Percentiles rank a stretch among this genome's conserved stretches.
phyloP scores from a whole-genome alignment of 2,888 invertebrate species.

The Chymomyza fuscimana region DNA sequence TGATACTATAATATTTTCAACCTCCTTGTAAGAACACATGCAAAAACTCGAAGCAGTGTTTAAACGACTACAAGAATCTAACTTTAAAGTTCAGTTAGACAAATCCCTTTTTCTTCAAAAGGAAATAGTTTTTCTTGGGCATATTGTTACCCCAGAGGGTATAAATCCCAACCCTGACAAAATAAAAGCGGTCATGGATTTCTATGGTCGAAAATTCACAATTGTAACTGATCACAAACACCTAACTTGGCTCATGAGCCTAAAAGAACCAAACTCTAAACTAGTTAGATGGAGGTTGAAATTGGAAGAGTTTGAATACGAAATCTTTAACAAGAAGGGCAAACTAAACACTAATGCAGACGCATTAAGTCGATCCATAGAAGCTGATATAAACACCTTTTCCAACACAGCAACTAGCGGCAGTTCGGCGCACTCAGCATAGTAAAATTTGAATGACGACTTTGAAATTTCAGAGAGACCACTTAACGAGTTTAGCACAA shows the following conservation, averaged over 20 bases:
- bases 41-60: too few relatives aligned
- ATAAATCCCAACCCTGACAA: constrained; percentile 32
- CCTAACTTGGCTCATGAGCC: too few relatives aligned
- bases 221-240: too few relatives aligned
- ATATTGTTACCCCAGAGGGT: not conserved
- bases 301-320: too few relatives aligned
- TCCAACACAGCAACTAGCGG: not conserved
- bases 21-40: constrained; percentile 22
- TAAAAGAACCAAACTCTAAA: too few relatives aligned
- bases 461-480: too few relatives aligned
- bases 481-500: not conserved
- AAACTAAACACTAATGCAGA: not conserved
- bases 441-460: not conserved
- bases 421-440: not conserved
- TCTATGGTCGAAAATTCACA: too few relatives aligned
- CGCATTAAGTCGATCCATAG: not conserved
- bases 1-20: constrained; percentile 26
- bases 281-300: too few relatives aligned
- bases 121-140: too few relatives aligned
- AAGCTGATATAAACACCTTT: not conserved
- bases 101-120: too few relatives aligned
- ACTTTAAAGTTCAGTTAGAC: too few relatives aligned
- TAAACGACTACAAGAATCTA: too few relatives aligned
- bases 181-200: not conserved
- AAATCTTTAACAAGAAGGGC: not conserved